Evolutionary conservation across 2,113 vertebrate species (phyloP), one percentile per base, ranked within the genome.

Genomic region (Melanerpes aurifrons): DNA sequence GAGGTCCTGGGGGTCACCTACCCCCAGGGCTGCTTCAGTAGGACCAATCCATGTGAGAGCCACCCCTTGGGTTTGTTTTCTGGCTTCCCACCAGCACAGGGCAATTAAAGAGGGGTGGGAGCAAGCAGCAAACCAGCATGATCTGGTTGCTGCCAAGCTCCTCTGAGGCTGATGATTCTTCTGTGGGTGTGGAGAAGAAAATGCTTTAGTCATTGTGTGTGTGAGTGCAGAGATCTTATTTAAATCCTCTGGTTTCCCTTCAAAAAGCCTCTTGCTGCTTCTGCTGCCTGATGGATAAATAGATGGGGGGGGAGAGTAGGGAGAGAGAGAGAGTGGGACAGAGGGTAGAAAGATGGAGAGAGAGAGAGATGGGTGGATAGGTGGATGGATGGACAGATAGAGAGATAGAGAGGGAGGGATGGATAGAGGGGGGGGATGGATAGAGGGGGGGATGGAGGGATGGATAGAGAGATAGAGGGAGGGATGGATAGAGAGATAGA

Each of bases 141-240:
- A 78, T 53, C 56, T 86, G 64, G 8, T 86, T 95, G 88, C 64
- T 67, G 45, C 68, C 3, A 58, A 87, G 88, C 87, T 64, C 68
- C 80, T 64, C 74, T 68, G 35, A 91, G 87, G 58, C 83, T 83
- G 74, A 77, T 87, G 93, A 80, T 68, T 69, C 87, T 62, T 93
- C 93, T 83, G 90, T 93, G 93, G 90, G 92, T 86, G 95, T 93
- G 82, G 74, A 93, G 79, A 76, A 0, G 4, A 81, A 87, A 81
- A 88, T 82, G 81, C 77, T 96, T 94, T 93, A 93, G 93, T 95
- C 93, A 93, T 91, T 37, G 37, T 90, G 69, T 87, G 86, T 94
- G 96, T 87, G 86, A 90, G 80, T 93, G 92, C 94, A 88, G 83
- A 71, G 80, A 71, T 87, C 74, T 95, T 87, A 93, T 92, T 95